Evolutionary conservation across 2,888 invertebrate species (phyloP), one percentile per base, ranked within the genome.

Genomic region (Iphiclides podalirius): DNA sequence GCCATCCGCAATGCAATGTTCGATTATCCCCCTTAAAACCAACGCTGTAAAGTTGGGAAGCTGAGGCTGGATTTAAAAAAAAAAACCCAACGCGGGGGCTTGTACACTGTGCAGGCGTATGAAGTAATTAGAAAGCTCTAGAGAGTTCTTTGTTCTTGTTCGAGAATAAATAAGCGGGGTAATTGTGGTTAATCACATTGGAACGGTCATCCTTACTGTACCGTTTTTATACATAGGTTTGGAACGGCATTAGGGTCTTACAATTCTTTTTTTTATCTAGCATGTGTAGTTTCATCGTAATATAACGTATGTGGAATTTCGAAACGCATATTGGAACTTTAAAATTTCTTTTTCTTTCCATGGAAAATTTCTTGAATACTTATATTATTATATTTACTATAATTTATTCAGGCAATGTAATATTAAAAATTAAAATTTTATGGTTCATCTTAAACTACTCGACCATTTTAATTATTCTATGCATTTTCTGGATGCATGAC

Each of bases 101-200:
- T 31, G 17, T 35, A 36, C 31, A 34, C 33, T 14, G n/a, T n/a
- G n/a, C 16, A 40, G 40, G 41, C 63, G 70, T 71, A 72, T 57
- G 56, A 61, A 68, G 75, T 75, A 78, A 81, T 81, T 81, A 79
- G 76, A 77, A 80, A 80, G 79, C 63, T 67, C 64, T 60, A 64
- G 59, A 60, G 70, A 58, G 67, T 65, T 70, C 79, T 78, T 80
- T 82, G 80, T 80, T 75, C 72, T 70, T 64, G 48, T 57, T 48
- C 42, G 52, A 40, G 46, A 49, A 53, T 47, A 55, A 60, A 55
- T 53, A 57, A 58, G 56, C 55, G 14, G 36, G 43, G 44, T 52
- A 43, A 53, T 49, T 53, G 44, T 44, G 44, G 55, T 55, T 49
- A 47, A 47, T 55, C 42, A 46, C 50, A 44, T 23, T 20, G 41